Evolutionary conservation across 2,888 invertebrate genomes (phyloP), one percentile per base, ranked within the genome.

Genomic region (Thecocarcelia acutangulata): DNA sequence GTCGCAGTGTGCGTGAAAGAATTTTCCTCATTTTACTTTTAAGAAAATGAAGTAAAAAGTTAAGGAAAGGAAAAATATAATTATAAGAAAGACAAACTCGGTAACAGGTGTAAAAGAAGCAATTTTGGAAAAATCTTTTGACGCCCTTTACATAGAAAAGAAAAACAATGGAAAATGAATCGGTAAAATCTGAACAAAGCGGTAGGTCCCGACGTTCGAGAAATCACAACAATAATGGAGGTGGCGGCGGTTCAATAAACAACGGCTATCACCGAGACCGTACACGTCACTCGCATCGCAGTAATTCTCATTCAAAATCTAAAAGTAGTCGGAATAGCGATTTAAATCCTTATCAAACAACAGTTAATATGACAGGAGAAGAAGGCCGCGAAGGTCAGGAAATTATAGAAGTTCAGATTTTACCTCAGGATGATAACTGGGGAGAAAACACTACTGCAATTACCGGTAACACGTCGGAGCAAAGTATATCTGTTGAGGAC

Each of bases 361-460:
- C 96, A 77, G 96, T 96, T 0, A 96, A 96, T 84, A 93, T 96
- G 80, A 95, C 90, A 46, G 90, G 90, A 94, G 86, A 94, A 79
- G 95, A 95, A 85, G 92, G 93, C 1, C 91, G 94, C 70, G 95
- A 96, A 83, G 96, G 96, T 0, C 97, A 97, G 88, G 97, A 97
- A 91, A 96, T 97, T 12, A 97, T 98, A 61, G 98, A 98, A 92
- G 98, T 98, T 44, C 98, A 98, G 92, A 98, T 98, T 85, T 91
- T 98, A 76, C 97, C 97, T 0, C 96, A 98, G 91, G 98, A 98
- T 91, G 98, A 98, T 88, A 98, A 98, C 90, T 98, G 98, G 98
- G 98, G 97, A n/a, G 98, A 98, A 90, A 98, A 97, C 87, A 98
- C 98, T 0, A 98, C 98, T 0, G 98, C 98, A 0, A 95, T 98